Evolutionary conservation across 2,113 vertebrate species (phyloP).

Genomic region (Corvus cornix): DNA sequence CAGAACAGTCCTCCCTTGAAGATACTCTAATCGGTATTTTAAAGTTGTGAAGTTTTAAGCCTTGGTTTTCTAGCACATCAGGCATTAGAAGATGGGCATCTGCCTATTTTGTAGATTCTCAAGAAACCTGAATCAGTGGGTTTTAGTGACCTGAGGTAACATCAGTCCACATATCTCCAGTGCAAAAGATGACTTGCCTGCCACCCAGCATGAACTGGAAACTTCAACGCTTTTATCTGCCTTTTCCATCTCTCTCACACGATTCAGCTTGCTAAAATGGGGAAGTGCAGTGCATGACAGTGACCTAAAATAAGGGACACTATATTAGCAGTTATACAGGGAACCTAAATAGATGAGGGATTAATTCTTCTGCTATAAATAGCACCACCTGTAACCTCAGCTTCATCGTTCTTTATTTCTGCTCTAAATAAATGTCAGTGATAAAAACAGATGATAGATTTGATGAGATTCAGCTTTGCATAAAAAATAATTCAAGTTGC

Average conservation of each 20-base stretch:
- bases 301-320: constrained; percentile 30
- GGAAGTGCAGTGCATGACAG: neutral
- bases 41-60: neutral
- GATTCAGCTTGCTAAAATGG: neutral
- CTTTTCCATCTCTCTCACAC: neutral
- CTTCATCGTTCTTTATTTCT: constrained; percentile 34
- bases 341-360: constrained; percentile 8
- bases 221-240: neutral
- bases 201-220: neutral
- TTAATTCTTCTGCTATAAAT: constrained; percentile 47
- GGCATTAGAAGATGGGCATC: neutral
- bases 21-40: neutral
- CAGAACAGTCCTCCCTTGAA: neutral
- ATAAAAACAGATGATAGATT: neutral
- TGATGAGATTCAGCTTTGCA: neutral
- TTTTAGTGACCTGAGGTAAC: neutral
- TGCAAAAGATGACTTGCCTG: neutral
- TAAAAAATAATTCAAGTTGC: neutral
- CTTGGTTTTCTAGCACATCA: neutral
- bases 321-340: neutral
- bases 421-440: constrained; percentile 8
- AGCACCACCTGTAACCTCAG: constrained; percentile 24
- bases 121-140: neutral
- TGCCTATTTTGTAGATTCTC: neutral
- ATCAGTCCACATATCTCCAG: neutral